Conservation (phyloP, 2,113 vertebrate genomes). For the Plectropomus leopardus region DNA sequence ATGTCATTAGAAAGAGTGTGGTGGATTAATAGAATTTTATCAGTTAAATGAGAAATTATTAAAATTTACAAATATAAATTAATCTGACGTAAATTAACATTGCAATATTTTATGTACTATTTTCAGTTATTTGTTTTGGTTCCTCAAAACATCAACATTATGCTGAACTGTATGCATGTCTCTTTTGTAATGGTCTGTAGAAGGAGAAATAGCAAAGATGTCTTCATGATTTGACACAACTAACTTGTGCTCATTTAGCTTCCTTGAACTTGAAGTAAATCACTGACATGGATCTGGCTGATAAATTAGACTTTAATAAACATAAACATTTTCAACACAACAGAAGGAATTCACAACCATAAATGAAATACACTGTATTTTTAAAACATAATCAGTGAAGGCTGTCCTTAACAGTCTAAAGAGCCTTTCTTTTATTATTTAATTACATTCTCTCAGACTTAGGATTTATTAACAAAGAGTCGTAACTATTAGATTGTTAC, state of each 20-base stretch:
- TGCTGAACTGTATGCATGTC: too few relatives aligned
- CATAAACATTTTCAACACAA: neutral
- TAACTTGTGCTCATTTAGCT: neutral
- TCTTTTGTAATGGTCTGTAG: too few relatives aligned
- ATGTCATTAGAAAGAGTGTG: too few relatives aligned
- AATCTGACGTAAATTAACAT: too few relatives aligned
- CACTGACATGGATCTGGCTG: neutral
- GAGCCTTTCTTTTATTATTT: neutral
- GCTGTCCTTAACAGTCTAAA: neutral
- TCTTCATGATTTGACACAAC: neutral
- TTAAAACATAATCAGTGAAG: neutral
- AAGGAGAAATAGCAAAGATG: neutral
- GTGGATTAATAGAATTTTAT: too few relatives aligned
- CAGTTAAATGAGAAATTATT: too few relatives aligned
- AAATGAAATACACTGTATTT: neutral
- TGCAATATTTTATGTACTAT: too few relatives aligned
- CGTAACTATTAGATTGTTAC: neutral
- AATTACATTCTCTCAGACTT: neutral
- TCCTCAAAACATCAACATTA: too few relatives aligned
- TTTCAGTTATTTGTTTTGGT: too few relatives aligned
- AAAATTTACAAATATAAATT: too few relatives aligned
- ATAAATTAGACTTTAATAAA: conserved; percentile 1
- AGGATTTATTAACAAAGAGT: neutral
- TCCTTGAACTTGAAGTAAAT: neutral
- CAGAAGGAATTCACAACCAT: neutral